Evolutionary conservation across 23 tunicate genomes (phyloP), one percentile per base, ranked within the genome.

Genomic region (Trididemnum clinides): DNA sequence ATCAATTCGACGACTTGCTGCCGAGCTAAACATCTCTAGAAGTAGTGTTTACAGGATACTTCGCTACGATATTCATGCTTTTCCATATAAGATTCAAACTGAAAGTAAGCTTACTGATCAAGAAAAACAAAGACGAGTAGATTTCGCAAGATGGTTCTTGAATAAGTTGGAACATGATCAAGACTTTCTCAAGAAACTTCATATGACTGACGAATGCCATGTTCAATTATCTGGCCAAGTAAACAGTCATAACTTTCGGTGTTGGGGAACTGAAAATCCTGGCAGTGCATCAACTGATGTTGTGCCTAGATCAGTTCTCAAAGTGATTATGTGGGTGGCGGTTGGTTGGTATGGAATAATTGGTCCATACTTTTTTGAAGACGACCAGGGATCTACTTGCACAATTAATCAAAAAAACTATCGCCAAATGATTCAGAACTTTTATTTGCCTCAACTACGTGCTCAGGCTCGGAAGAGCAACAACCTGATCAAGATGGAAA

Each of bases 151-250:
- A 6, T 69, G 75, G 75, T 69, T 69, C 31, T 20, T 37, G 31
- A 37, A 33, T 28, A 69, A 69, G 39, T 69, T 30, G 75, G 75
- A 69, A 37, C 2, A 31, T 28, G 75, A 27, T 69, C 37, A 28
- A 30, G 37, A 30, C 12, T 69, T 30, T 23, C 75, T 69, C 6
- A 28, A 33, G 75, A 69, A 69, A 69, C 75, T 69, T 28, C 39
- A 69, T 33, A 4, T 69, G 75, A 30, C 75, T 30, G 75, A 69
- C 31, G 75, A 69, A 69, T 69, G 36, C 37, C 75, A 69, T 69
- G 75, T 37, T 23, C 75, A 69, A 18, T 33, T 69, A 18, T 69
- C 36, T 35, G 75, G 36, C 5, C 19, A 10, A 23, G 22, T 69
- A 33, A 27, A 69, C 36, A 69, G 12, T 18, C 75, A 69, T 7